Evolutionary conservation across 2,888 invertebrate genomes (phyloP), one percentile per base, ranked within the genome.

Genomic region (Chironomus riparius): DNA sequence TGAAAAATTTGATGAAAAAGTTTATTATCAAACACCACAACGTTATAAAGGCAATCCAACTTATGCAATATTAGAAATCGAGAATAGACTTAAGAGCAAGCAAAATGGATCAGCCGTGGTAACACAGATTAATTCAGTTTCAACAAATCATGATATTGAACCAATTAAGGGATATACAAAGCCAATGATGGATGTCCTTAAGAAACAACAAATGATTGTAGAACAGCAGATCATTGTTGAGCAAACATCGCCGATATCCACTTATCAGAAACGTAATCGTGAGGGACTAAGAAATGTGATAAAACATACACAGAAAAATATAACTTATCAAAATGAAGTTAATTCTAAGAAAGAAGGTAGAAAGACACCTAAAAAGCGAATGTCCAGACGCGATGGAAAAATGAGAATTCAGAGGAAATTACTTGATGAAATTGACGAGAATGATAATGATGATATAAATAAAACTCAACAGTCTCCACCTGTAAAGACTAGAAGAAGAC

Each of bases 1-100:
- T 76, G 75, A 76, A 24, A 76, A 76, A 22, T 76, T 76, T 21
- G 76, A 76, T 15, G 76, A 76, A 7, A 75, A 68, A 50, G 15
- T 50, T 22, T 48, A 74, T 48, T 65, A 74, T 21, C 76, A 76
- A 56, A 76, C 76, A 6, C 69, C 69, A 12, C 22, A 50, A 13
- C 80, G 82, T 0, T 84, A 83, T 76, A 80, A 81, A 47, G 84
- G 84, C 6, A 82, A 80, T 73, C 83, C 85, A 4, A 84, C 85
- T 4, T 83, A 83, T 79, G 84, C 84, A 77, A 84, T 84, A 77
- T 65, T 83, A 47, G 81, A 81, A 56, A 80, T 84, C 74, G 82
- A 84, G 78, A 81, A 81, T 70, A 79, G 80, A 76, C 79, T 83
- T 0, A 81, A 81, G 75, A 80, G 80, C 48, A 83, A 81, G 65